Base-by-base conservation (phyloP, 2,888 invertebrate species). In the Agrotis exclamationis region DNA sequence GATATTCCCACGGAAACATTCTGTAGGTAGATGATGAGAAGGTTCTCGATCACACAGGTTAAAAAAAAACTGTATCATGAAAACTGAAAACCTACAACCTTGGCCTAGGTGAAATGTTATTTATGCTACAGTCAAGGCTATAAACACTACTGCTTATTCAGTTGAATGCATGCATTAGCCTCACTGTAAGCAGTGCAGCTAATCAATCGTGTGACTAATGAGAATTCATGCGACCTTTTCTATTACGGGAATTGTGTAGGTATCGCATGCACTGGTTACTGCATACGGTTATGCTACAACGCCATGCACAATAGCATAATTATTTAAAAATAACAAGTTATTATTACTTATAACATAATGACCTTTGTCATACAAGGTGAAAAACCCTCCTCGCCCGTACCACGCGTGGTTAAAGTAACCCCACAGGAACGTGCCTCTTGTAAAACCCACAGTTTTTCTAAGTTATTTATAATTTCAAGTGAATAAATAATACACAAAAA, bases 51-150 rank as follows among this genome's bases (percentile, higher is more conserved):
- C 4, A 2, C 13, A 67, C 13, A n/a, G 16, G 14, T 68, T 48
- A 11, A n/a, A 28, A 24, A 11, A 16, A n/a, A 44, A n/a, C 1
- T 6, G 18, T 20, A 24, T 2, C 9, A 33, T 45, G 18, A n/a
- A 7, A 20, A 20, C n/a, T n/a, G n/a, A n/a, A n/a, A n/a, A n/a
- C n/a, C n/a, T 22, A 47, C 9, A 48, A 69, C 70, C 54, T 68
- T 72, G 54, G 6, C 39, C 39, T 18, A 69, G 39, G 13, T 47
- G n/a, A 11, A 62, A 33, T 74, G 22, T 47, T 70, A 50, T n/a
- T 20, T 74, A 63, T 6, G n/a, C 13, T 64, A 53, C 24, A 45
- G 39, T 53, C 47, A 75, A 71, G 71, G 71, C 16, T 18, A 3
- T 24, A 13, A 39, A 39, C 33, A 24, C 14, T 16, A 47, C 13